Evolutionary conservation across 2,888 invertebrate genomes (phyloP).

Genomic region (Pandemis heparana): DNA sequence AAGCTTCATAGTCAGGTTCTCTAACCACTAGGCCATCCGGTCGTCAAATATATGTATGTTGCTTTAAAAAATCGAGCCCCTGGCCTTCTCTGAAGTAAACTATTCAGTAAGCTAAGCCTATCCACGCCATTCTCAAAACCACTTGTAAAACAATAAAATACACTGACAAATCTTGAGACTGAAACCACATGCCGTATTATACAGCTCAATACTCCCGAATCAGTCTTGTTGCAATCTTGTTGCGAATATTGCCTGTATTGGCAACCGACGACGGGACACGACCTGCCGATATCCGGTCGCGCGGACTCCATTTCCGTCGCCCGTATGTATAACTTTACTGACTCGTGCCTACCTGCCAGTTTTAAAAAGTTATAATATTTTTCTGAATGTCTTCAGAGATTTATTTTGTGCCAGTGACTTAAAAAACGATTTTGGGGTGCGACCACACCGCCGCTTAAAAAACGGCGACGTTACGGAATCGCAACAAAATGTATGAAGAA

Average conservation of each 20-base stretch:
- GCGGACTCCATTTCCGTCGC: constrained; percentile 61
- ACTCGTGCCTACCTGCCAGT: constrained; percentile 40
- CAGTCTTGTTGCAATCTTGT: constrained; percentile 34
- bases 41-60: no score
- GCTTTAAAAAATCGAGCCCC: no score
- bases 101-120: no score
- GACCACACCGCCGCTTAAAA: no score
- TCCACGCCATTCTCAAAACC: not conserved
- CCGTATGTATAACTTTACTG: constrained; percentile 34
- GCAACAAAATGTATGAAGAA: no score
- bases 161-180: not conserved
- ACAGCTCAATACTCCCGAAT: not conserved
- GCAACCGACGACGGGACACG: constrained; percentile 46
- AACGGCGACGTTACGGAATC: no score
- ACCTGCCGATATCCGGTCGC: constrained; percentile 60
- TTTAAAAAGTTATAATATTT: constrained; percentile 2
- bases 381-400: not conserved
- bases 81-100: no score
- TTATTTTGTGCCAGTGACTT: not conserved
- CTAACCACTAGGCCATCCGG: no score
- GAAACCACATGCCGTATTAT: constrained; percentile 3
- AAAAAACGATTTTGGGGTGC: not conserved
- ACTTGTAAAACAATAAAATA: not conserved
- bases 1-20: no score
- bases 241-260: constrained; percentile 25